Evolutionary conservation across 2,113 vertebrate genomes (phyloP), one percentile per base, ranked within the genome.

Genomic region (Crotophaga sulcirostris): DNA sequence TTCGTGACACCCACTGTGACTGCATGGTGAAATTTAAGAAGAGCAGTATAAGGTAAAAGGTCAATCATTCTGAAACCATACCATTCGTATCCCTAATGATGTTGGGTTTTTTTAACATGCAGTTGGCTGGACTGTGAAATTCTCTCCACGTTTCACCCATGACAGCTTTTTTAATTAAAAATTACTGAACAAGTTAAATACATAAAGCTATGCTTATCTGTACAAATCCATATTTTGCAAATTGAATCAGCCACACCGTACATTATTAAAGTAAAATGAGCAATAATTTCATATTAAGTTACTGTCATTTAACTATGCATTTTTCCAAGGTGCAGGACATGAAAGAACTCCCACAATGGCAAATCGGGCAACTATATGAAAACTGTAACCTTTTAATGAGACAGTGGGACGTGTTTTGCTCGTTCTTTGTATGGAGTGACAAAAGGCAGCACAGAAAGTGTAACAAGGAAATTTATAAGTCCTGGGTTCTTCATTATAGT

Each of bases 371-470:
- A 70, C 19, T 4, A 62, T 42, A 29, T 1, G 19, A 83, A 64
- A 84, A 79, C 54, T 31, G 70, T 20, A 78, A 38, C 44, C 36
- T 76, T 79, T 64, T 60, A 29, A 42, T 23, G 11, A 88, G 36
- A 86, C 7, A 70, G 36, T 3, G 7, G 8, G 9, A 58, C 8
- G 13, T 2, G 7, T 68, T 81, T 59, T 64, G 16, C 24, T 68
- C 0, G 0, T 55, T 89, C 44, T 26, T 9, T 58, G 45, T 31
- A 64, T 10, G 5, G 6, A 89, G 16, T 2, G 2, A 85, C 23
- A 9, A 11, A 89, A 91, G 21, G 45, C 33, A 91, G 33, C 56
- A 64, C 15, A 60, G 45, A n/a, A 23, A 81, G 11, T 7, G 14
- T 34, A 73, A 60, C 26, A 74, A 60, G 7, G 28, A 67, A 72